Evolutionary conservation across 2,113 vertebrate species (phyloP), one percentile per base, ranked within the genome.

Genomic region (Etheostoma spectabile): DNA sequence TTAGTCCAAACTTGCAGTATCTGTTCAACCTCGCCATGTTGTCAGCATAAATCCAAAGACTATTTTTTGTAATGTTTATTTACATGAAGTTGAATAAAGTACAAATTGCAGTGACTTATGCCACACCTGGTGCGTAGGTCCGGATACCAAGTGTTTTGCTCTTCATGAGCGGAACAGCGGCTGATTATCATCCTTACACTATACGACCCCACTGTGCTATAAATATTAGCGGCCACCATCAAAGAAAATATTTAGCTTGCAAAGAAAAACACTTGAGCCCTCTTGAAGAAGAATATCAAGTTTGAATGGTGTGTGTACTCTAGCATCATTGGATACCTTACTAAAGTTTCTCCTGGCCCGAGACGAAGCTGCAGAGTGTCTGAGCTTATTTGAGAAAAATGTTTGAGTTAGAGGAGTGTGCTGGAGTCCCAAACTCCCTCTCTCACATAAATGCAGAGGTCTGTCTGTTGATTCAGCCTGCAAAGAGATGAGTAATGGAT

Each of bases 181-280:
- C 74, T 33, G 73, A 74, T 92, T 72, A 10, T 82, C 75, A 8
- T 82, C 77, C 72, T 42, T 10, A 68, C 52, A 65, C 92, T 94
- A 92, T 87, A 92, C 87, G 86, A 89, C 90, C 86, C 94, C 93
- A 79, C 87, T 91, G 83, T 88, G 88, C 91, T 94, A 93, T 95
- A 95, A 96, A 97, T 96, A 96, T 94, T 93, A 59, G 66, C 93
- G 93, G 89, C 91, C 87, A 91, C 84, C 88, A 94, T 84, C 86
- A 91, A 91, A 74, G 84, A 90, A 86, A 92, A 92, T 91, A 94
- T 91, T 87, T 78, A 74, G 61, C 77, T 78, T 89, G 77, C 75
- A 77, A 89, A 91, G 84, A 84, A 91, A 93, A 91, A 85, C 87
- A 88, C 74, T 78, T 86, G 79, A 80, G 27, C 60, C 45, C 66